Evolutionary conservation across 1,140 invertebrate species (phyloP), one percentile per base, ranked within the genome.

Genomic region (Druon quercuslanigerum): DNA sequence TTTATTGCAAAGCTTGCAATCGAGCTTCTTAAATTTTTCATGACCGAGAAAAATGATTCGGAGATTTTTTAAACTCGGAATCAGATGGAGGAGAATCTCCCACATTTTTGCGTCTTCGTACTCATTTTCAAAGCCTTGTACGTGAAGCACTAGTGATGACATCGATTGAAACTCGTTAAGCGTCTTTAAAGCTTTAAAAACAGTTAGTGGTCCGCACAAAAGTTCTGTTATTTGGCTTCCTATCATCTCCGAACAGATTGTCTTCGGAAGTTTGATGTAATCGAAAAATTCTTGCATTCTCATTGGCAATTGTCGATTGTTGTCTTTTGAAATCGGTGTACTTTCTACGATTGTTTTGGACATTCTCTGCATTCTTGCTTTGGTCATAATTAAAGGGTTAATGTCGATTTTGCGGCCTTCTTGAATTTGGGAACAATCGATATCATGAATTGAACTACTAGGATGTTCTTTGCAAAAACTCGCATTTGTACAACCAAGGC

Each of bases 381-480:
- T 56, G 54, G 17, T 19, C 6, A 56, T 8, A 3, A 19, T 56
- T 56, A 12, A 19, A 56, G 40, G 40, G 40, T 46, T 46, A 11
- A 56, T 56, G 20, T 19, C 17, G 6, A 56, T 56, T 56, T 25
- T 46, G 40, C 11, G 40, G 6, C 40, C 40, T 46, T 46, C 40
- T 46, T 46, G 40, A 46, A 60, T 33, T 60, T 33, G 3, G 16
- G 12, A 4, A 33, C 57, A 60, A 40, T 60, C 20, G 14, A 7
- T 33, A 33, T 12, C 12, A 4, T 60, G 57, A 33, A 14, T 16
- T 25, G 20, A 8, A 60, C 12, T 14, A 16, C 20, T 40, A 4
- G 57, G 57, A 60, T 60, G 57, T 33, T 33, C 3, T 25, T 60
- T 60, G 14, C 57, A 60, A 60, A 60, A 60, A 33, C 20, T 60